Evolutionary conservation across 1,140 invertebrate genomes (phyloP), one percentile per base, ranked within the genome.

Genomic region (Potamilus streckersoni): DNA sequence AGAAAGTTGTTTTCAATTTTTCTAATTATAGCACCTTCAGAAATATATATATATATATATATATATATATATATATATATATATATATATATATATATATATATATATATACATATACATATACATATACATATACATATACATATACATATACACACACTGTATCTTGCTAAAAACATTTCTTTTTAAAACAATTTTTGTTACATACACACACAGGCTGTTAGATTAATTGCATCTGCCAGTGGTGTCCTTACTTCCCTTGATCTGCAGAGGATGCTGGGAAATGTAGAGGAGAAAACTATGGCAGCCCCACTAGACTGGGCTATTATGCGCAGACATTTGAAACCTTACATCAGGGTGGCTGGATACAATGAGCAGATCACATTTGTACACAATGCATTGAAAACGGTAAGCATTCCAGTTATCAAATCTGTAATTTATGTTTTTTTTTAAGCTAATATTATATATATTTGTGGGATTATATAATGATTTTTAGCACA

Each of bases 261-360:
- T 38, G 74, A 76, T 56, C 17, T 71, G 38, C 74, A 76, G 56
- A 65, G 69, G 20, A 71, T 76, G 74, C 69, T 76, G 23, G 74
- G 74, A 61, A 61, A 76, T 38, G 68, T 76, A 11, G 4, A 59
- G 23, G 56, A 56, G 15, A 61, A 57, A 14, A 64, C 71, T 61
- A 56, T 69, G 55, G 57, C 71, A 6, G 11, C 69, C 14, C 14
- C 69, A 15, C 57, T 76, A 16, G 12, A 38, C 19, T 76, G 69
- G 69, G 63, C 69, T 12, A 17, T 17, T 8, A 3, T 76, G 2
- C 31, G 68, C 13, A 27, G 69, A 15, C 31, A 38, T 56, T 59
- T 76, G 2, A 13, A 70, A 13, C 8, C 58, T 2, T 71, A 58
- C 38, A 69, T 76, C 2, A 49, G 69, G 31, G 57, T 67, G 11